phyloP scores from a whole-genome alignment of 1,140 invertebrate species.

The Antheraea pernyi region DNA sequence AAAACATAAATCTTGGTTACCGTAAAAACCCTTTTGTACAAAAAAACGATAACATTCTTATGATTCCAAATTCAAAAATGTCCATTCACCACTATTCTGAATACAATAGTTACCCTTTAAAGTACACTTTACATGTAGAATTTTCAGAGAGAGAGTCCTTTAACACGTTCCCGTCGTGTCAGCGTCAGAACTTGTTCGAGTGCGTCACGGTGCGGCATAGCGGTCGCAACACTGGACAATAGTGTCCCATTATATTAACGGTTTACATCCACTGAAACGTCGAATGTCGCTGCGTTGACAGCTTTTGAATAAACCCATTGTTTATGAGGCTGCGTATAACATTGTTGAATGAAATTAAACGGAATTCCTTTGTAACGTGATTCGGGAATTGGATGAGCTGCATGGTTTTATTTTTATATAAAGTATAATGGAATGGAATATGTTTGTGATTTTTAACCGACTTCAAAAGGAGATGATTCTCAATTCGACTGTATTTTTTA shows the following conservation, averaged over 20 bases:
- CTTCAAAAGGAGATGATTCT: too few species aligned
- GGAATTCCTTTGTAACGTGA: not conserved
- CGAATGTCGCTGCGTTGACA: not conserved
- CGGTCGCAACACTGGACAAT: slow-evolving; percentile 18
- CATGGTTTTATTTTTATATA: too few species aligned
- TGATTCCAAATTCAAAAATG: too few species aligned
- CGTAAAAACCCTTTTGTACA: too few species aligned
- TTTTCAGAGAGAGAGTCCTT: slow-evolving; percentile 26
- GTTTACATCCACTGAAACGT: slow-evolving; percentile 10
- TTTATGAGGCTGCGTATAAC: not conserved
- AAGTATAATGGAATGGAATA: too few species aligned
- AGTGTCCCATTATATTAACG: slow-evolving; percentile 19
- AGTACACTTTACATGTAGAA: slow-evolving; percentile 19
- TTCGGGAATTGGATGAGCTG: not conserved
- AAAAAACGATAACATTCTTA: too few species aligned
- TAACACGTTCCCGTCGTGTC: slow-evolving; percentile 33
- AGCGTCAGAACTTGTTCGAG: slow-evolving; percentile 26
- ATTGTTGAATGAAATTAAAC: not conserved
- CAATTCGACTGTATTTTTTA: too few species aligned
- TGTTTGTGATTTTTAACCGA: too few species aligned
- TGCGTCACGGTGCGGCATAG: slow-evolving; percentile 13
- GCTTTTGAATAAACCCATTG: not conserved
- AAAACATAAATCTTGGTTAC: too few species aligned
- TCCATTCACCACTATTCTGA: slow-evolving; percentile 16
- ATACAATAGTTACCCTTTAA: slow-evolving; percentile 24